A percentile compares a stretch with the other conserved stretches of the same genome.
These are phyloP conservation scores for Lasaia peninsularis DNA, from an alignment of 1,140 invertebrate genomes.

Conservation along the genomic window DNA sequence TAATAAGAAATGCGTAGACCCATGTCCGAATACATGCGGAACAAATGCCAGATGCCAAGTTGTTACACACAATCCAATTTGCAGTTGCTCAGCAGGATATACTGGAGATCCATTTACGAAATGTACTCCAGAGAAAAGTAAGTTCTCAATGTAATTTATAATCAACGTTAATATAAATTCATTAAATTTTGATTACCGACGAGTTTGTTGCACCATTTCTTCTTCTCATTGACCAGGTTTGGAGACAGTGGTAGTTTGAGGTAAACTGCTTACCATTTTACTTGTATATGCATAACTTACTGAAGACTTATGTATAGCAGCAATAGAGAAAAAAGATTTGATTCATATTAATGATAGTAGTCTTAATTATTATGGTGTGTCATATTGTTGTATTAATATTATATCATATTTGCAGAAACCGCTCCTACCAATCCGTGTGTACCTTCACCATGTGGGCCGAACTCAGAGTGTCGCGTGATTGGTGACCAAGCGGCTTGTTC, in stretches of 20 bases:
- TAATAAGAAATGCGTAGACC: constrained; percentile 89
- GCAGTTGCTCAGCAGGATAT: constrained; percentile 84
- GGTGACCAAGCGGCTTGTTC: constrained; percentile 87
- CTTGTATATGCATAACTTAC: no score
- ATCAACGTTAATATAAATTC: background rate
- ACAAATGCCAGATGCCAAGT: constrained; percentile 89
- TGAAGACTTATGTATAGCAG: no score
- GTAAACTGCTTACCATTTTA: no score
- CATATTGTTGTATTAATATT: no score
- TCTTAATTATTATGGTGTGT: no score
- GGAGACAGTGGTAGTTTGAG: no score
- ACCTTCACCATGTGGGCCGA: constrained; percentile 89
- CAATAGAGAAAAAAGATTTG: no score
- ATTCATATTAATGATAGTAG: no score
- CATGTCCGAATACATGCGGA: constrained; percentile 89
- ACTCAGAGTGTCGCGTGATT: constrained; percentile 86
- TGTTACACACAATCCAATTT: constrained; percentile 90
- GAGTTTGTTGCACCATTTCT: no score
- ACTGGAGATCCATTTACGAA: constrained; percentile 88
- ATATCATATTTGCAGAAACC: constrained; percentile 51
- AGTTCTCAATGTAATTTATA: constrained; percentile 40
- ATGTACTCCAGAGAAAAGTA: constrained; percentile 81
- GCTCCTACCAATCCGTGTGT: constrained; percentile 76
- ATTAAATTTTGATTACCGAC: no score
- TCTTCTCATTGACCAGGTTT: no score